Base-by-base conservation (phyloP, 1,140 invertebrate species). In the Drosophila suzukii region DNA sequence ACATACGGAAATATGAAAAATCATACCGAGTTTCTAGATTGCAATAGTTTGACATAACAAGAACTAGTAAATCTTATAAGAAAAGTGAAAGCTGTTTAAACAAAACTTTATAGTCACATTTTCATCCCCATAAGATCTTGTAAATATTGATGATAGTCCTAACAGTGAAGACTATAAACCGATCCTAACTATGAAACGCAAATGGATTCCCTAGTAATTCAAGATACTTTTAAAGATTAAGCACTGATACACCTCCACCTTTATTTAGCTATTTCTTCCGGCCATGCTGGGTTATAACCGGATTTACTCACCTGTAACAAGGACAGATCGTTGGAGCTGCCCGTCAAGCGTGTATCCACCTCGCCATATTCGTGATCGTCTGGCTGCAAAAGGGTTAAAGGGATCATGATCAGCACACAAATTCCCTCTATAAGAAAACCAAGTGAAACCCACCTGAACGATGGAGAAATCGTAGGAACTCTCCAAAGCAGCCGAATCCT, bases 311-410 rank as follows among this genome's bases (percentile, higher is more conserved):
- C 82, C 75, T 82, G 75, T 50, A 60, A 61, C 43, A 59, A 24
- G 13, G 66, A 62, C 44, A 86, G 24, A 38, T 86, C 83, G 24
- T 44, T 49, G 17, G 72, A 70, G 66, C 67, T 79, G 71, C 30
- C 75, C 51, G 36, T 41, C 39, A 76, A 43, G 46, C 32, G 41
- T 47, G 44, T 39, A 49, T 59, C 73, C 8, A 53, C 65, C 44
- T 86, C 78, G n/a, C 65, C 59, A 62, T 68, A 46, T 46, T 88
- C 82, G 43, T 60, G 50, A 12, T 79, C 61, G 12, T 75, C 59
- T 36, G 79, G 56, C 56, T 76, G 59, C 4, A 39, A 39, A 49
- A 10, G 8, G 15, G 6, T 30, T 17, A 20, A 13, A 54, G 3
- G 10, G 27, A 10, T 46, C 27, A 15, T 32, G 4, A 13, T 20